These are phyloP conservation scores for Hyles vespertilio DNA, from an alignment of 1,140 invertebrate genomes.

Conservation along the genomic window DNA sequence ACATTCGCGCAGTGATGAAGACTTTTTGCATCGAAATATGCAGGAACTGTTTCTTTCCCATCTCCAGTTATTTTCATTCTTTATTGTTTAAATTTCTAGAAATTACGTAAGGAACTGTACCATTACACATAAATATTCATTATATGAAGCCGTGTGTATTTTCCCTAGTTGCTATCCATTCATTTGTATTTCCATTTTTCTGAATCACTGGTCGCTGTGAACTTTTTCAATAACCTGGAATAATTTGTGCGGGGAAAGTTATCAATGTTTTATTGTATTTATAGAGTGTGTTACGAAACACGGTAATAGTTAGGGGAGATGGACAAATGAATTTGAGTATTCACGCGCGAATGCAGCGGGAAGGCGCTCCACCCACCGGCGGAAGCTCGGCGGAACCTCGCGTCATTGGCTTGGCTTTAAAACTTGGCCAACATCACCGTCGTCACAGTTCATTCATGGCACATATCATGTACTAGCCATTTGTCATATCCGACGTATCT, in stretches of 20 bases:
- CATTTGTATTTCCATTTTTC: no score
- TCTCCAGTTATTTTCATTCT: no score
- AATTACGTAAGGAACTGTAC: constrained; percentile 7
- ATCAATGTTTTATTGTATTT: no score
- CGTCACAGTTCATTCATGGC: constrained; percentile 35
- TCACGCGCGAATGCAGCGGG: constrained; percentile 48
- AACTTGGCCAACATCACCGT: constrained; percentile 36
- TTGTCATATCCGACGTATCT: constrained; percentile 25
- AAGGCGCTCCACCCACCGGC: constrained; percentile 42
- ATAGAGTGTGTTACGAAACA: no score
- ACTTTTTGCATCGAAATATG: no score
- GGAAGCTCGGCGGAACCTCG: constrained; percentile 63
- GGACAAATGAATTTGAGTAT: constrained; percentile 49
- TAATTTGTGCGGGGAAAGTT: no score
- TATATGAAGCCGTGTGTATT: not conserved
- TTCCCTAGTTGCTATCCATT: no score
- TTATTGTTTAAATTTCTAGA: not conserved
- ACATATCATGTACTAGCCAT: constrained; percentile 26
- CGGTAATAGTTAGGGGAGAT: constrained; percentile 9
- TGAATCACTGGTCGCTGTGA: no score
- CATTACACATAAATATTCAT: not conserved
- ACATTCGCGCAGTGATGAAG: no score
- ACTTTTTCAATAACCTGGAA: not conserved
- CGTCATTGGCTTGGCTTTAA: constrained; percentile 55
- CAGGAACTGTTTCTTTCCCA: no score